phyloP scores from a whole-genome alignment of 2,888 invertebrate genomes.

The Leptogaster cylindrica region DNA sequence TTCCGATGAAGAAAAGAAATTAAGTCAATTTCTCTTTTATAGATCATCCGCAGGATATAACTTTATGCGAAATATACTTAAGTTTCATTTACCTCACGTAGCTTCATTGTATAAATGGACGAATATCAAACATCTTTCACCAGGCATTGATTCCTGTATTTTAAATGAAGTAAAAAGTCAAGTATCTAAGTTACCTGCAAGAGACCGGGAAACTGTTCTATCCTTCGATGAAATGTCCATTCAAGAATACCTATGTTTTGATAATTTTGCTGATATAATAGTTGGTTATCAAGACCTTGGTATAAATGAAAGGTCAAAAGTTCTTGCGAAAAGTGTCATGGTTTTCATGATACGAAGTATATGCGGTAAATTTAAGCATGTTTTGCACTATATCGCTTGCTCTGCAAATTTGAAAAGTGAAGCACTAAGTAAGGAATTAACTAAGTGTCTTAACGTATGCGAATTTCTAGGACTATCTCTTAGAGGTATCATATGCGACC shows the following conservation, averaged over 20 bases:
- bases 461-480: not conserved
- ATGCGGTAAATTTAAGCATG: slow-evolving; percentile 5
- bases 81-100: not conserved
- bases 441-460: not conserved
- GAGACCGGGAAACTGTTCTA: not conserved
- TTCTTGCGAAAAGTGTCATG: not conserved
- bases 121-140: not conserved
- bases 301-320: not conserved
- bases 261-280: slow-evolving; percentile 1
- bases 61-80: not conserved
- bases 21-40: not conserved
- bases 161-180: slow-evolving; percentile 2
- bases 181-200: not conserved
- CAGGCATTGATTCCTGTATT: slow-evolving; percentile 4
- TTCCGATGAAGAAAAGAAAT: slow-evolving; percentile 6
- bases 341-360: slow-evolving; percentile 1
- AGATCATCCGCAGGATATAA: slow-evolving; percentile 7
- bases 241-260: not conserved
- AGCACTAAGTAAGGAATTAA: not conserved
- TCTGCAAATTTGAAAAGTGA: not conserved
- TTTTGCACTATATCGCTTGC: not conserved
- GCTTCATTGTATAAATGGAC: slow-evolving; percentile 1
- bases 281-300: slow-evolving; percentile 1
- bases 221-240: not conserved
- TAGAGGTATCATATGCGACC: not conserved